Base-by-base conservation (phyloP, 1,140 invertebrate species). In the Scaptomyza pallida region DNA sequence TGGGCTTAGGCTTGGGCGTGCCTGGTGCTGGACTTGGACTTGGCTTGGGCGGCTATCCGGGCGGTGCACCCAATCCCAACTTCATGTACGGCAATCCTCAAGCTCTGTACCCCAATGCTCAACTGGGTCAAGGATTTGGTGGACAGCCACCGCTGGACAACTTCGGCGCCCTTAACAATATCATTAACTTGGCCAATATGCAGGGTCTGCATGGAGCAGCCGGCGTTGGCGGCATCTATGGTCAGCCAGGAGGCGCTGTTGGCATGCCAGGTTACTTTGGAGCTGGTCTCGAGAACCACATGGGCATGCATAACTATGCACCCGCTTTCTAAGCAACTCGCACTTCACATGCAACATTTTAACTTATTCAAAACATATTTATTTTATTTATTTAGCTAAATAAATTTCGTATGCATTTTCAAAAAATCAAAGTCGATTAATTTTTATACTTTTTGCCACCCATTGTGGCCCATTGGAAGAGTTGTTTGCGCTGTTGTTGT, bases 341-440 rank as follows among this genome's bases (percentile, higher is more conserved):
- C 10, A 9, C 41, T 47, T 1, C 5, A 17, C 16, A 19, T 48
- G 6, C 26, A 33, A 37, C 13, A 23, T 17, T 19, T 9, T 56
- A 37, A 37, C 12, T n/a, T 37, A 37, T 37, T 61, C 37, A 61
- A 44, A n/a, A 45, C 26, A 62, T 74, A 85, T 85, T 85, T 86
- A 85, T 85, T 86, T 64, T 70, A 85, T 86, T 85, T 86, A 85
- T 86, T 85, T 86, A 68, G 72, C 54, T 44, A 67, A 74, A 61
- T 70, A 71, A 37, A 37, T 37, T 37, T 44, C 35, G n/a, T 26
- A 23, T 13, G 15, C 30, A 59, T 45, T 51, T 30, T 50, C 48
- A 15, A 45, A 37, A 37, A 26, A 26, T 2, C 1, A 30, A 2
- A n/a, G 4, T 37, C 3, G n/a, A 12, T 69, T 50, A 41, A 23